Evolutionary conservation across 2,113 vertebrate genomes (phyloP).

Genomic region (Typhlomys cinereus): DNA sequence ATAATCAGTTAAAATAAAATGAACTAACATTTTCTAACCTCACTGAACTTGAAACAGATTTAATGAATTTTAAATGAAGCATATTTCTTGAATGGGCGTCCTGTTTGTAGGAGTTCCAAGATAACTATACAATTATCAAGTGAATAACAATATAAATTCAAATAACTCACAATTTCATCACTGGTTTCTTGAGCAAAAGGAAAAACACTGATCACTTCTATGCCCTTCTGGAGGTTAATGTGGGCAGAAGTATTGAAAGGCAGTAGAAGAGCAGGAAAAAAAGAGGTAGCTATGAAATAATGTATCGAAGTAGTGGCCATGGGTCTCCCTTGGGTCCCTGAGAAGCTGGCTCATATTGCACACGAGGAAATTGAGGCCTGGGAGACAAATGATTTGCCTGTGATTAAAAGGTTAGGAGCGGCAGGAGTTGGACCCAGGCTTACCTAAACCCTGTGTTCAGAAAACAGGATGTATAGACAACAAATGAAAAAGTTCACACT

Average conservation of each 20-base stretch:
- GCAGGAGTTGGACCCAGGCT: neutral
- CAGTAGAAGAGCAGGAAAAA: neutral
- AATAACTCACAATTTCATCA: neutral
- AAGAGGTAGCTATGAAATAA: no score
- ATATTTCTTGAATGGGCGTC: neutral
- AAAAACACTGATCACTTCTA: neutral
- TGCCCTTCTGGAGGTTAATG: neutral
- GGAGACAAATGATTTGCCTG: neutral
- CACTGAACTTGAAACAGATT: conserved; percentile 24
- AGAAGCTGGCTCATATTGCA: neutral
- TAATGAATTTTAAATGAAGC: neutral
- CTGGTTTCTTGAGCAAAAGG: neutral
- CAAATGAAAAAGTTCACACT: neutral
- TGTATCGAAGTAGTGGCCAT: no score
- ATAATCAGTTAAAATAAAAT: conserved; percentile 30
- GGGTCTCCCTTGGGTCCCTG: accelerated
- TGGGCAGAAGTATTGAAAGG: accelerated
- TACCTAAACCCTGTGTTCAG: neutral
- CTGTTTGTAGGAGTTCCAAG: neutral
- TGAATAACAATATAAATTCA: neutral
- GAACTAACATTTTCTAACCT: conserved; percentile 34
- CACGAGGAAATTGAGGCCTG: neutral
- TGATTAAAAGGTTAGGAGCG: neutral
- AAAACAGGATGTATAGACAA: neutral
- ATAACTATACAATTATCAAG: no score